Evolutionary conservation across 2,797 vertebrate species (phyloP).

Genomic region (Oryzias sinensis): DNA sequence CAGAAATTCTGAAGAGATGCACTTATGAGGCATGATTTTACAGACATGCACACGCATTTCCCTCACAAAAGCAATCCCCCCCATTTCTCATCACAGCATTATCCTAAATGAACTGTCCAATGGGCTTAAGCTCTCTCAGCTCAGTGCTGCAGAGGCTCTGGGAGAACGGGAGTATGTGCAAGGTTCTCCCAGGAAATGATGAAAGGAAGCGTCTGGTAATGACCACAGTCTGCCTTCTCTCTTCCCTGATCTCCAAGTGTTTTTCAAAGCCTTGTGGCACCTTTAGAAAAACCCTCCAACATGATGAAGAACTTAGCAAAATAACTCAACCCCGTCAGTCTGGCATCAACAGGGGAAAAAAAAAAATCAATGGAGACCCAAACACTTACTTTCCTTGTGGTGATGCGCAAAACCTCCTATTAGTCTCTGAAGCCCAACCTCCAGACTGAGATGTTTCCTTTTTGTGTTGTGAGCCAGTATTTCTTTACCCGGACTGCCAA

Average conservation of each 20-base stretch:
- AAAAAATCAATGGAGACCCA: conserved; percentile 45
- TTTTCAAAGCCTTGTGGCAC: conserved; percentile 51
- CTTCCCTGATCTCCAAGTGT: conserved; percentile 47
- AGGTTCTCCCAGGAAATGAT: conserved; percentile 64
- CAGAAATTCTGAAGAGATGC: conserved; percentile 66
- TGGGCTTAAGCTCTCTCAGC: conserved; percentile 62
- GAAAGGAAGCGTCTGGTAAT: conserved; percentile 71
- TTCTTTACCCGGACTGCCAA: conserved; percentile 70
- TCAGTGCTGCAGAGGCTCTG: conserved; percentile 53
- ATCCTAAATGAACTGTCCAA: conserved; percentile 76
- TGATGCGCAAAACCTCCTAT: conserved; percentile 61
- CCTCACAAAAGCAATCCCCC: conserved; percentile 17
- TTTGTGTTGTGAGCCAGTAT: conserved; percentile 72
- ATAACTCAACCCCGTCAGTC: conserved; percentile 50
- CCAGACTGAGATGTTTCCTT: conserved; percentile 60
- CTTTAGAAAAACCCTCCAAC: conserved; percentile 49
- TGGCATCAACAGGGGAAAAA: conserved; percentile 57
- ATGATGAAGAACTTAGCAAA: conserved; percentile 57
- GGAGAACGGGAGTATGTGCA: conserved; percentile 49
- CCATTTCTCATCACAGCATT: conserved; percentile 67
- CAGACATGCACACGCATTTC: conserved; percentile 25
- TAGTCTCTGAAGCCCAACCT: conserved; percentile 69
- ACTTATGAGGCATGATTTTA: conserved; percentile 71
- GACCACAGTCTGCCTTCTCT: conserved; percentile 58
- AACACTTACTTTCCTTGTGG: conserved; percentile 50